phyloP scores from a whole-genome alignment of 1,140 invertebrate genomes.

The Archegozetes longisetosus region DNA sequence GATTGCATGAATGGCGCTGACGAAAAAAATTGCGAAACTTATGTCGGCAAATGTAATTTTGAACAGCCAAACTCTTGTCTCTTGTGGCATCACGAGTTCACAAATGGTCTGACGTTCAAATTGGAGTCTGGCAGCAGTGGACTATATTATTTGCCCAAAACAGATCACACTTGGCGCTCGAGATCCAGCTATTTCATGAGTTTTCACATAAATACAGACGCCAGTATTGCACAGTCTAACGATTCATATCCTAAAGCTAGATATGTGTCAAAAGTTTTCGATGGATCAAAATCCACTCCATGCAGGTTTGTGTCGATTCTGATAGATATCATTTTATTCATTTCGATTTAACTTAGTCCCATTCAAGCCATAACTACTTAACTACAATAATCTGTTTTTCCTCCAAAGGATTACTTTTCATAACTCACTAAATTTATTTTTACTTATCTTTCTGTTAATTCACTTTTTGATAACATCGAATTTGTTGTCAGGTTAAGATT shows the following conservation, averaged over 20 bases:
- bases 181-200: background rate
- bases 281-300: background rate
- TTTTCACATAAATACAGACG: conserved; percentile 3
- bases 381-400: no score
- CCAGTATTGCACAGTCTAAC: no score
- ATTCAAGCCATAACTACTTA: no score
- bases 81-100: conserved; percentile 1
- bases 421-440: no score
- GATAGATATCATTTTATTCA: no score
- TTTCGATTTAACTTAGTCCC: no score
- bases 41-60: background rate
- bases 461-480: no score
- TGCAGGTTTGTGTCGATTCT: background rate
- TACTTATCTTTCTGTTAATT: no score
- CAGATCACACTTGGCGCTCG: conserved; percentile 3
- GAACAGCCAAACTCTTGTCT: background rate
- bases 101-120: background rate
- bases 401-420: no score
- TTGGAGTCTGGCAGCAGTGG: background rate
- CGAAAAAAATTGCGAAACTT: background rate
- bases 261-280: background rate
- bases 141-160: background rate
- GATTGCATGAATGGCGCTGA: background rate
- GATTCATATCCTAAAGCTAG: no score
- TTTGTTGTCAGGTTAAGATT: no score